Evolutionary conservation across 2,113 vertebrate genomes (phyloP), one percentile per base, ranked within the genome.

Genomic region (Mus pahari): DNA sequence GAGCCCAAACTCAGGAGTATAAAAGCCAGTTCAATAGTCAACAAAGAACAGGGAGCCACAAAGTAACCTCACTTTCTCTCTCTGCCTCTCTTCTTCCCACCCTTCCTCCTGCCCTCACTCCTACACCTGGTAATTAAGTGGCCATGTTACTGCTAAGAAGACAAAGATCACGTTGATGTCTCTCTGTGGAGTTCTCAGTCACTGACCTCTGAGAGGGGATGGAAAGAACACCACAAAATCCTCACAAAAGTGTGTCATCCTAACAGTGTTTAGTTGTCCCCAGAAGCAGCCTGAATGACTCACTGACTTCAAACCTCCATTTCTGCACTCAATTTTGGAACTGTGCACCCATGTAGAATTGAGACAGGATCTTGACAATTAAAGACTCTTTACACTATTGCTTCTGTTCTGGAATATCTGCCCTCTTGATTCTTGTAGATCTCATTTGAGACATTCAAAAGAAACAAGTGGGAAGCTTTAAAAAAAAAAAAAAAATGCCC

Each of bases 151-250:
- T 96, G n/a, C 91, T 82, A 74, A 92, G 77, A 10, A 97, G 95
- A 36, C 31, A 89, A 36, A 2, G 71, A 79, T 86, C 42, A 74
- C 81, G 88, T 42, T 91, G 91, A 75, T 73, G 5, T 88, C 86
- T 68, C 89, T 74, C 53, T n/a, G 20, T 71, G 53, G 42, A 64
- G 92, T 96, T 92, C 87, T 78, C 93, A 87, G 0, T 1, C 74
- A 79, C 73, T 81, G 62, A 84, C n/a, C 84, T 95, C 89, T 96
- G 58, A 22, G 88, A 97, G 92, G n/a, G 74, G 96, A 92, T 71
- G 33, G 36, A 92, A 66, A 50, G 89, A 97, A 91, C 75, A 94
- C 53, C 53, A 42, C 92, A 96, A 96, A 82, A 64, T 86, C 1
- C 7, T 64, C 83, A 94, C 74, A n/a, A 42, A 26, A 70, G 53